Evolutionary conservation across 2,888 invertebrate species (phyloP).

Genomic region (Phasia obesa): DNA sequence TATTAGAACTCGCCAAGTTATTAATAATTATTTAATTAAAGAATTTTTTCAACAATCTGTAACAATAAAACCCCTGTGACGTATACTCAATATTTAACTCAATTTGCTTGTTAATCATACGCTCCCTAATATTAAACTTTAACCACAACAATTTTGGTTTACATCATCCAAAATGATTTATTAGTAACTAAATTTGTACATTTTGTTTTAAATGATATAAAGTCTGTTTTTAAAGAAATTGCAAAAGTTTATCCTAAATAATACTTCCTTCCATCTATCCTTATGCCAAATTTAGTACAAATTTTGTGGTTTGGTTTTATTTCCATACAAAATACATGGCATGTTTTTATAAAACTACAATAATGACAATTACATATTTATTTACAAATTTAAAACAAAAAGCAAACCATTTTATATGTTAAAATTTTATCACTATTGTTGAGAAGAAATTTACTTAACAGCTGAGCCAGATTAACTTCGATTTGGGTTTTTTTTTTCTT

Average conservation of each 20-base stretch:
- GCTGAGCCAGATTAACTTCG: conserved; percentile 68
- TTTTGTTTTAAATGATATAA: too few relatives aligned
- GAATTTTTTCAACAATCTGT: too few relatives aligned
- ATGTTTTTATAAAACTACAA: conserved; percentile 21
- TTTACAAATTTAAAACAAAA: conserved; percentile 10
- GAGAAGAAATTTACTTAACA: conserved; percentile 37
- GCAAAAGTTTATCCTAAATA: neutral
- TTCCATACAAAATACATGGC: neutral
- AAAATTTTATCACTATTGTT: conserved; percentile 21
- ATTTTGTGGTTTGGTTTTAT: neutral
- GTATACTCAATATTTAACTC: conserved; percentile 3
- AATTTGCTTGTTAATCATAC: conserved; percentile 21
- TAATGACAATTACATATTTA: conserved; percentile 22
- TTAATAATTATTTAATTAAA: too few relatives aligned
- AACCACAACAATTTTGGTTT: too few relatives aligned
- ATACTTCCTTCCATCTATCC: neutral
- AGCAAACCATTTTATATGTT: conserved; percentile 22
- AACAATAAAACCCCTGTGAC: neutral
- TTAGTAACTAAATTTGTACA: too few relatives aligned
- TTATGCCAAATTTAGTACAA: neutral
- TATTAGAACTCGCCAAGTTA: too few relatives aligned
- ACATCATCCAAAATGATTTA: too few relatives aligned
- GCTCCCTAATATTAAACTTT: neutral
- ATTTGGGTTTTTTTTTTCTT: conserved; percentile 46
- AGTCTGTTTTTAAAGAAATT: neutral